phyloP scores from a whole-genome alignment of 1,140 invertebrate species.

The Lineus longissimus region DNA sequence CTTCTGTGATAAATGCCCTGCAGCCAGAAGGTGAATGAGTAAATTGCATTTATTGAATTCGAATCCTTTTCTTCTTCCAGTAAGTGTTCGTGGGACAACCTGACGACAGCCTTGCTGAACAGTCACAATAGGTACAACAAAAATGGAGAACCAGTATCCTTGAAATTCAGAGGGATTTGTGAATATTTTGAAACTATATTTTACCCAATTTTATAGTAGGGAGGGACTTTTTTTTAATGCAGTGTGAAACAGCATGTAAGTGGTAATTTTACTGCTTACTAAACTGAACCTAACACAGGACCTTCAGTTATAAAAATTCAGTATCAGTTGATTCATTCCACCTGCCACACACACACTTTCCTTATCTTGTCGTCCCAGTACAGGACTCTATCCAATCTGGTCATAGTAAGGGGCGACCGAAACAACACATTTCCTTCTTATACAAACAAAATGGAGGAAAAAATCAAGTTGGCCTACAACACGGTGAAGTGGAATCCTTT shows the following conservation, averaged over 20 bases:
- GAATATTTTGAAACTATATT: too few species aligned
- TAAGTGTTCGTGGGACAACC: slow-evolving; percentile 28
- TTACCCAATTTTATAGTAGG: too few species aligned
- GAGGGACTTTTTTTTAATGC: too few species aligned
- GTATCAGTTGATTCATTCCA: too few species aligned
- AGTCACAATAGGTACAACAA: slow-evolving; percentile 22
- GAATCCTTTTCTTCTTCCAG: slow-evolving; percentile 11
- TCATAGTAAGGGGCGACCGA: slow-evolving; percentile 34
- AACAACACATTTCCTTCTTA: slow-evolving; percentile 24
- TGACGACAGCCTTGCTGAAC: slow-evolving; percentile 21
- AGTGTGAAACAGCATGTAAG: too few species aligned
- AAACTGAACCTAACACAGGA: too few species aligned
- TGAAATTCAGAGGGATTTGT: slow-evolving; percentile 3
- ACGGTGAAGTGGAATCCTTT: slow-evolving; percentile 45
- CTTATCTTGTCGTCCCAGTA: slow-evolving; percentile 20
- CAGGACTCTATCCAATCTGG: slow-evolving; percentile 26
- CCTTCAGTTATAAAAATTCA: too few species aligned
- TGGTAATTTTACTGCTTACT: too few species aligned
- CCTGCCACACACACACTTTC: neutral
- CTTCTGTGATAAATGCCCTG: too few species aligned
- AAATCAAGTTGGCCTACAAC: slow-evolving; percentile 28
- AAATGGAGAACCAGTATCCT: slow-evolving; percentile 35
- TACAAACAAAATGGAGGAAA: slow-evolving; percentile 27
- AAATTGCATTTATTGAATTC: too few species aligned
- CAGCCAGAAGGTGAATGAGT: too few species aligned